Evolutionary conservation across 1,140 invertebrate species (phyloP), one percentile per base, ranked within the genome.

Genomic region (Tetragonula clypearis): DNA sequence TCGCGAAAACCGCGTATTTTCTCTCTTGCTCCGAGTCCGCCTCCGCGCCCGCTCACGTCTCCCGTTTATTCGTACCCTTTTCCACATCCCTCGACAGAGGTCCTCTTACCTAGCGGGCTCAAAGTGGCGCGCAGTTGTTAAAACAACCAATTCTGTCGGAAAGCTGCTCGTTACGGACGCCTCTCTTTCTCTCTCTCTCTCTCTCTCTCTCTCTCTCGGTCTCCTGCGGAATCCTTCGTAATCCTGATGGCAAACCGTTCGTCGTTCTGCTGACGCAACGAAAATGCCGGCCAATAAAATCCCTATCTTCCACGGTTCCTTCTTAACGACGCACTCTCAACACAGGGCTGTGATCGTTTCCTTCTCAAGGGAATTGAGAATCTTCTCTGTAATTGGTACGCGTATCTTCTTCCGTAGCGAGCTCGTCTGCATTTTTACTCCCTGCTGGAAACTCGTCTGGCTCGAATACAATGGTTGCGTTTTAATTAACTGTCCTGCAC

Each of bases 141-240:
- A 91, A 91, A 91, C 90, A 91, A 91, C 86, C 90, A 89, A 91
- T 91, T 91, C 90, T 86, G 82, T 84, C 88, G 79, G 84, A 88
- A 88, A 86, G 86, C 82, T 74, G 71, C 88, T 90, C 76, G 88
- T 89, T 90, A 90, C 68, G 71, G 30, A 30, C 76, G 77, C 80
- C 65, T 79, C 76, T 62, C 86, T 82, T 35, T 30, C 62, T 62
- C 86, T 82, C 68, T 30, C 62, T 65, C 58, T 62, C 58, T 58
- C 85, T 81, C 58, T 62, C 74, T 58, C 85, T 79, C 23, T 49
- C 30, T 35, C 86, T 79, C 49, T 62, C 83, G 8, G 65, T 76
- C 73, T 49, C 79, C 71, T 68, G 56, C 75, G 84, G 79, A 79
- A 82, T 68, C 76, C 87, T 88, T 78, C 80, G 75, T 82, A 81